phyloP scores from a whole-genome alignment of 92 coral and sea anemone genomes.

The Blastomussa wellsi region DNA sequence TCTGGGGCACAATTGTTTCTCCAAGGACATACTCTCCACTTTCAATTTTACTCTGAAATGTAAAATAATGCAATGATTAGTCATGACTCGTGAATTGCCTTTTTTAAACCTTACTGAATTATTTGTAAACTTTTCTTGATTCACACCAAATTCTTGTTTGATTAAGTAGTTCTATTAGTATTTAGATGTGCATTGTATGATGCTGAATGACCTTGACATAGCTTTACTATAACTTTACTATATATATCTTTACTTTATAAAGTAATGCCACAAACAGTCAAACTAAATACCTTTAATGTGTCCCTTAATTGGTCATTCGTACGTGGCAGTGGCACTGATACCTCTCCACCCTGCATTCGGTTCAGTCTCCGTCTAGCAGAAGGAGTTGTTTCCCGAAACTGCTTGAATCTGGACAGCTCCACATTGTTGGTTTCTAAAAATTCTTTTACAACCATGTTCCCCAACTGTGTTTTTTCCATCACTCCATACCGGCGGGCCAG shows the following conservation, averaged over 20 bases:
- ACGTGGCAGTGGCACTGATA: slow-evolving; percentile 36
- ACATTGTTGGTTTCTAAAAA: slow-evolving; percentile 29
- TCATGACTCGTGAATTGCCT: not conserved
- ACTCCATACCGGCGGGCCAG: slow-evolving; percentile 45
- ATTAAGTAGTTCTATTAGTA: too few relatives aligned
- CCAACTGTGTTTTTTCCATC: slow-evolving; percentile 36
- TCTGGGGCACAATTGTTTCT: slow-evolving; percentile 37
- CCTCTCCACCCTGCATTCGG: slow-evolving; percentile 48
- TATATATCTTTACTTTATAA: too few relatives aligned
- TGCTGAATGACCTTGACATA: too few relatives aligned
- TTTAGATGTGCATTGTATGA: too few relatives aligned
- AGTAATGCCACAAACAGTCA: not conserved
- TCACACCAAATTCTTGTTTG: too few relatives aligned
- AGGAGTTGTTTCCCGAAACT: slow-evolving; percentile 23
- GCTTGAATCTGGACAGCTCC: slow-evolving; percentile 33
- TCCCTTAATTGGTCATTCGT: slow-evolving; percentile 51
- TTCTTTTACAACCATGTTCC: slow-evolving; percentile 45
- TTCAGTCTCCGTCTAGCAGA: slow-evolving; percentile 32
- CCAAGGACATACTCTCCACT: slow-evolving; percentile 50
- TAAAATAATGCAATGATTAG: not conserved
- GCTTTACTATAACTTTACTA: too few relatives aligned
- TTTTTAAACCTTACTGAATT: not conserved
- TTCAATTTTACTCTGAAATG: slow-evolving; percentile 43
- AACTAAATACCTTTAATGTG: slow-evolving; percentile 15
- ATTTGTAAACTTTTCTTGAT: not conserved